Conservation (phyloP, 2,888 invertebrate genomes). For the Hyalella azteca region DNA sequence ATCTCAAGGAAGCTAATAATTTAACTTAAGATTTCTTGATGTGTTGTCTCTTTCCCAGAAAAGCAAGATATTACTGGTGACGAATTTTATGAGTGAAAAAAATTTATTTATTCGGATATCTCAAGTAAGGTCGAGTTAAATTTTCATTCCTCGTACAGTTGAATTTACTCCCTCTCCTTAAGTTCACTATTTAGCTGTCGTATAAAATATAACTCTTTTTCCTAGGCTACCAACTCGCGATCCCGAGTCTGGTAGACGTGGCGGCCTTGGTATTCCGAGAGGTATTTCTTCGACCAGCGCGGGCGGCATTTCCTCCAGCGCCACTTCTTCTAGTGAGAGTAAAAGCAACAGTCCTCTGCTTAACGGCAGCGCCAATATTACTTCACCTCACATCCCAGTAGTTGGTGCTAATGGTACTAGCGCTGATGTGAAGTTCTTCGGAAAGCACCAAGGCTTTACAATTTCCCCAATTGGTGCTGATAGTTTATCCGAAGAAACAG, state of each 20-base stretch:
- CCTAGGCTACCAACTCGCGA: slow-evolving; percentile 35
- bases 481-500: slow-evolving; percentile 40
- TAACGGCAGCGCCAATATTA: slow-evolving; percentile 45
- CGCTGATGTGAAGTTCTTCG: slow-evolving; percentile 73
- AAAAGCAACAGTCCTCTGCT: slow-evolving; percentile 58
- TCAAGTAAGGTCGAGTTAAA: too few species aligned
- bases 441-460: slow-evolving; percentile 85
- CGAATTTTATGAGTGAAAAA: too few species aligned
- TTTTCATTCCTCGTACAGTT: too few species aligned
- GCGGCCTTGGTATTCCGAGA: background rate
- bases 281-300: background rate
- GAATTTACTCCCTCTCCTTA: too few species aligned
- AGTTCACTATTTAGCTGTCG: too few species aligned
- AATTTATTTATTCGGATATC: too few species aligned
- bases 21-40: too few species aligned
- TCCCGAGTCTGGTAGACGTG: slow-evolving; percentile 34
- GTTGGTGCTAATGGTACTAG: slow-evolving; percentile 46
- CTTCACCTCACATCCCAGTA: background rate
- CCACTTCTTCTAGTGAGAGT: slow-evolving; percentile 55
- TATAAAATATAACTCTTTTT: too few species aligned
- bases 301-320: slow-evolving; percentile 47
- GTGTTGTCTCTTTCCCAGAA: too few species aligned
- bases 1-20: too few species aligned
- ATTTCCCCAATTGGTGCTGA: slow-evolving; percentile 69
- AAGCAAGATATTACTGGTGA: too few species aligned